These are phyloP conservation scores for Andrena bicolor DNA, from an alignment of 2,888 invertebrate genomes.

Conservation along the genomic window DNA sequence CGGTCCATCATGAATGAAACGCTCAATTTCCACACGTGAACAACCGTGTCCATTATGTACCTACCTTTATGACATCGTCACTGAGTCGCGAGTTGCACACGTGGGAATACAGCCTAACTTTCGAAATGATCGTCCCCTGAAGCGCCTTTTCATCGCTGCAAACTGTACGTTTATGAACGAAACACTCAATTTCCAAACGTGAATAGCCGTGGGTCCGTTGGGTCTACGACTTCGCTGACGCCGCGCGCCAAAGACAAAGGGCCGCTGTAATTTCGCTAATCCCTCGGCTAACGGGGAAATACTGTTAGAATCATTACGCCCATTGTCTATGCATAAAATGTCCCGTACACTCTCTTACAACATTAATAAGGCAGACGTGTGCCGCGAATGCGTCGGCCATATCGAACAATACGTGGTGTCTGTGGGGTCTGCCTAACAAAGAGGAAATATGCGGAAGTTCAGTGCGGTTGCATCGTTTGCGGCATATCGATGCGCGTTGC, in stretches of 20 bases:
- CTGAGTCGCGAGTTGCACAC: background rate
- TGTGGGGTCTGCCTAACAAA: slow-evolving; percentile 39
- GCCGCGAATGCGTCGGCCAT: slow-evolving; percentile 40
- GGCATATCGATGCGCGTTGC: slow-evolving; percentile 55
- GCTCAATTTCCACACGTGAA: slow-evolving; percentile 2
- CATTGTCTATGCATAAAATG: slow-evolving; percentile 11
- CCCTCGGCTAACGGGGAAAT: background rate
- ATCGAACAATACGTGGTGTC: slow-evolving; percentile 33
- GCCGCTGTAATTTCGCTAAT: background rate
- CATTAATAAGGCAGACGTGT: slow-evolving; percentile 34
- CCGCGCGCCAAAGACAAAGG: slow-evolving; percentile 1
- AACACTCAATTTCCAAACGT: slow-evolving; percentile 1
- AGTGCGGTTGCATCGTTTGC: slow-evolving; percentile 39
- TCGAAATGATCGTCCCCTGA: background rate
- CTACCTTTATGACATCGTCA: background rate
- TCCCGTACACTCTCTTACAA: slow-evolving; percentile 1
- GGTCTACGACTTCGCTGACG: background rate
- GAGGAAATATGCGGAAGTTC: slow-evolving; percentile 58
- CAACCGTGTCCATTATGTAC: background rate
- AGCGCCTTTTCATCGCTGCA: background rate
- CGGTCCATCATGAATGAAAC: background rate
- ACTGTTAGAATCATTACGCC: slow-evolving; percentile 1
- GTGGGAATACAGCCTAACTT: background rate
- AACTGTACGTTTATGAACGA: slow-evolving; percentile 4
- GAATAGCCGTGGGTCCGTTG: background rate